phyloP scores from a whole-genome alignment of 2,797 vertebrate genomes.

The Chaetophractus vellerosus region DNA sequence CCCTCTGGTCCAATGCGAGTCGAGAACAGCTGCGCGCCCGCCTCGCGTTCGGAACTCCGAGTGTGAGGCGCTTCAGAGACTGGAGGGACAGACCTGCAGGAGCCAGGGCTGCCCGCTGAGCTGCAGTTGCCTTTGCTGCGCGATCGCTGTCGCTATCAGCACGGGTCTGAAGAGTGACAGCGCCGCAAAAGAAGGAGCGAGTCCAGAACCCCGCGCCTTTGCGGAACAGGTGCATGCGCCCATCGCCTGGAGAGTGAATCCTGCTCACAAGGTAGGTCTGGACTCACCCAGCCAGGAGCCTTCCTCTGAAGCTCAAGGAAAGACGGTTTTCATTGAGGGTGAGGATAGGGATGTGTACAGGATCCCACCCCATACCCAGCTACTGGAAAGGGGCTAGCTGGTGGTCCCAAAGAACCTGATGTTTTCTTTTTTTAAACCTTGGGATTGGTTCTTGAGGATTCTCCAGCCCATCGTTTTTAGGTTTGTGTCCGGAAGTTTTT shows the following conservation, averaged over 20 bases:
- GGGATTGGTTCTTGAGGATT: not conserved
- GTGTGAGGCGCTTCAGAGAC: conserved; percentile 87
- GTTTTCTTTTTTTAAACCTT: not conserved
- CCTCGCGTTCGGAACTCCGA: conserved; percentile 80
- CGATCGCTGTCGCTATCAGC: not conserved
- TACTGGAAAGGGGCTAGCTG: conserved; percentile 32
- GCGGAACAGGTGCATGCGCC: conserved; percentile 73
- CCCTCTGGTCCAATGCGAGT: conserved; percentile 94
- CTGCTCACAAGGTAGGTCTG: conserved; percentile 83
- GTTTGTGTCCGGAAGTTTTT: conserved; percentile 77
- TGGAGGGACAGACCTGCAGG: conserved; percentile 88
- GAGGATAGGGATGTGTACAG: not conserved
- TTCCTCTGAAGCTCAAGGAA: not conserved
- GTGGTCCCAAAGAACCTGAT: not conserved
- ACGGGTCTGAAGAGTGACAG: conserved; percentile 59
- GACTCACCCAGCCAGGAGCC: not conserved
- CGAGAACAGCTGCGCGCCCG: conserved; percentile 88
- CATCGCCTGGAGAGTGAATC: conserved; percentile 68
- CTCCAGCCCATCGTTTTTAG: not conserved
- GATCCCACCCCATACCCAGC: conserved; percentile 11
- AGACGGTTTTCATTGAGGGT: not conserved
- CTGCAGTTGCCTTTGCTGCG: conserved; percentile 57
- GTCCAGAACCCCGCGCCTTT: conserved; percentile 37
- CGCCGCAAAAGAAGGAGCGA: conserved; percentile 43
- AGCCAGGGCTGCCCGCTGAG: conserved; percentile 83